Base-by-base conservation (phyloP, 2,888 invertebrate species). In the Oithona nana region DNA sequence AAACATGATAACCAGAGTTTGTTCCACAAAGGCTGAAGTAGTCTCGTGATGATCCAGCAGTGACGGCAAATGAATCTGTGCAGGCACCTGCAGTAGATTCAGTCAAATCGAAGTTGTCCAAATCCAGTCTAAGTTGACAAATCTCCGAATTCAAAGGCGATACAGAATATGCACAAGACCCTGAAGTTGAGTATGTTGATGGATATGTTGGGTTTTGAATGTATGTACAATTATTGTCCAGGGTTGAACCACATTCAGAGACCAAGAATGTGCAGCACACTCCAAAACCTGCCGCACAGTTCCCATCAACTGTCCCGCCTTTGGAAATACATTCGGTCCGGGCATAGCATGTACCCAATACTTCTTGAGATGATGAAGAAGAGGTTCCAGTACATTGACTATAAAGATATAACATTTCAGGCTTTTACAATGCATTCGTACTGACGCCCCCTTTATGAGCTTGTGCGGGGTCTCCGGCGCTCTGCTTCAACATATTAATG, bases 211-310 rank as follows among this genome's bases (percentile, higher is more conserved):
- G 52, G 24, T 52, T 52, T 6, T 6, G 6, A n/a, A 52, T 52
- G 52, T 52, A 52, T 6, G 11, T 52, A n/a, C 6, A 13, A 24
- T 52, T 52, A 8, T 52, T 52, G 6, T 6, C 6, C 8, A 52
- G 6, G 20, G 52, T 11, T 8, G 20, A n/a, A 8, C 52, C 52
- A n/a, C 52, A 52, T 52, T 6, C n/a, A 8, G 11, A 11, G 52
- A 24, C 20, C 28, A 1, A 16, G 22, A 13, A 11, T 60, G 60
- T 30, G 49, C 29, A 20, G 26, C 16, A 28, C 60, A 3, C 51
- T 60, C 28, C 28, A 28, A 8, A 63, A 57, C 30, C 64, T 62
- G 13, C 39, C 66, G 51, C 55, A 63, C n/a, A 63, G 63, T 29
- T 57, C 66, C n/a, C 60, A 39, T 39, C 39, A 39, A 16, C 16